Evolutionary conservation across 2,888 invertebrate genomes (phyloP).

Genomic region (Electrophaes corylata): DNA sequence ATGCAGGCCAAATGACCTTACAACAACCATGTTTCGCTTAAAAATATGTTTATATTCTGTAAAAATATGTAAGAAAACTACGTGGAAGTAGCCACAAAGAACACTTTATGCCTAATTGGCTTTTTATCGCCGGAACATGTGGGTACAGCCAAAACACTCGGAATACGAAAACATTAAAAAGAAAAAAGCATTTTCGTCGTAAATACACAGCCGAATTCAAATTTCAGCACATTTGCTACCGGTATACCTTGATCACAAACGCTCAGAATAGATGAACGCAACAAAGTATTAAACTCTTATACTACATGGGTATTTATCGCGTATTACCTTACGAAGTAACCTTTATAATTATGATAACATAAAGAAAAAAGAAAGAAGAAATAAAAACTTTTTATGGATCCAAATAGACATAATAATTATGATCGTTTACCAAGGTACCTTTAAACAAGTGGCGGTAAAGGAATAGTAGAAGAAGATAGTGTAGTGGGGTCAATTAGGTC

Average conservation of each 20-base stretch:
- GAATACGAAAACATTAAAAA: conserved; percentile 26
- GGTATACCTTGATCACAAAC: conserved; percentile 9
- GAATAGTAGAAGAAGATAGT: too few relatives aligned
- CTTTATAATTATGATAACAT: too few relatives aligned
- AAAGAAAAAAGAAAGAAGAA: too few relatives aligned
- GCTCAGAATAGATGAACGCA: neutral
- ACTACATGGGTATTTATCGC: too few relatives aligned
- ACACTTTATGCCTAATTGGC: conserved; percentile 31
- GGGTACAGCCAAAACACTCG: conserved; percentile 23
- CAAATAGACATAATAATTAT: too few relatives aligned
- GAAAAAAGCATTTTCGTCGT: conserved; percentile 29
- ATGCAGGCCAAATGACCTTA: neutral
- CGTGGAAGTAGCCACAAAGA: conserved; percentile 16
- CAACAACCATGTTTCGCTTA: neutral
- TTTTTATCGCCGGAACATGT: conserved; percentile 32
- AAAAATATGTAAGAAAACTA: conserved; percentile 20
- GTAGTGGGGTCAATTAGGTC: too few relatives aligned
- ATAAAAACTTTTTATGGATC: too few relatives aligned
- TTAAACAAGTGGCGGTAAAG: too few relatives aligned
- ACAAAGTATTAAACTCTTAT: too few relatives aligned
- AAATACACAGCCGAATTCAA: conserved; percentile 30
- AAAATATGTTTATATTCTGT: conserved; percentile 1
- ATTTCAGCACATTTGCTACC: conserved; percentile 29
- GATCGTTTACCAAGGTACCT: too few relatives aligned
- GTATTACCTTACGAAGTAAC: too few relatives aligned